phyloP scores from a whole-genome alignment of 2,888 invertebrate species.

The Hypolimnas misippus region DNA sequence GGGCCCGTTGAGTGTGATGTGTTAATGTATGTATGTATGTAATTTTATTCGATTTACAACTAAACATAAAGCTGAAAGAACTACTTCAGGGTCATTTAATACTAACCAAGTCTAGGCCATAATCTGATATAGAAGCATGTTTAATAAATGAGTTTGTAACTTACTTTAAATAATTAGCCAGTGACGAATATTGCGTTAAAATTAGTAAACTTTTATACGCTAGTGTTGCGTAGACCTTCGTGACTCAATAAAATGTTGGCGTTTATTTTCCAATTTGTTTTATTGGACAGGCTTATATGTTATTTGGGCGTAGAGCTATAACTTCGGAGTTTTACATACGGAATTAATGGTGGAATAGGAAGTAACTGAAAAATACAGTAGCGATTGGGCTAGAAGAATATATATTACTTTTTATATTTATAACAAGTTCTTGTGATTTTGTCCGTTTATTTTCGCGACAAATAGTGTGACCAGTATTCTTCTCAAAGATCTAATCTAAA shows the following conservation, averaged over 20 bases:
- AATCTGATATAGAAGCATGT: background rate
- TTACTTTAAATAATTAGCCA: constrained; percentile 2
- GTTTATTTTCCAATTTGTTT: constrained; percentile 25
- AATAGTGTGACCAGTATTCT: too few species aligned
- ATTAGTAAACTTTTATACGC: constrained; percentile 11
- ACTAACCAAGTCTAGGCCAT: background rate
- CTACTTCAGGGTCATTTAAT: background rate
- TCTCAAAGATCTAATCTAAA: too few species aligned
- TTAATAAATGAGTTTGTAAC: background rate
- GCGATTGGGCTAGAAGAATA: too few species aligned
- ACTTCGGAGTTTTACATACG: constrained; percentile 5
- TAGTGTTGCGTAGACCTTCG: constrained; percentile 12
- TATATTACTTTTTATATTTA: too few species aligned
- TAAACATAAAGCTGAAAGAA: too few species aligned
- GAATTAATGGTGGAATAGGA: background rate
- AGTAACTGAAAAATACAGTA: background rate
- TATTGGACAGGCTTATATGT: constrained; percentile 26
- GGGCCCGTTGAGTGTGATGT: too few species aligned
- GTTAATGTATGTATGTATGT: too few species aligned
- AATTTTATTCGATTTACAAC: too few species aligned
- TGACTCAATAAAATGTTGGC: constrained; percentile 28
- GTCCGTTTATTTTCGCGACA: too few species aligned
- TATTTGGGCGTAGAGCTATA: constrained; percentile 9
- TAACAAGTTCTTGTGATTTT: too few species aligned
- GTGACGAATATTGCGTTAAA: constrained; percentile 7